Evolutionary conservation across 2,888 invertebrate genomes (phyloP), one percentile per base, ranked within the genome.

Genomic region (Spodoptera exigua): DNA sequence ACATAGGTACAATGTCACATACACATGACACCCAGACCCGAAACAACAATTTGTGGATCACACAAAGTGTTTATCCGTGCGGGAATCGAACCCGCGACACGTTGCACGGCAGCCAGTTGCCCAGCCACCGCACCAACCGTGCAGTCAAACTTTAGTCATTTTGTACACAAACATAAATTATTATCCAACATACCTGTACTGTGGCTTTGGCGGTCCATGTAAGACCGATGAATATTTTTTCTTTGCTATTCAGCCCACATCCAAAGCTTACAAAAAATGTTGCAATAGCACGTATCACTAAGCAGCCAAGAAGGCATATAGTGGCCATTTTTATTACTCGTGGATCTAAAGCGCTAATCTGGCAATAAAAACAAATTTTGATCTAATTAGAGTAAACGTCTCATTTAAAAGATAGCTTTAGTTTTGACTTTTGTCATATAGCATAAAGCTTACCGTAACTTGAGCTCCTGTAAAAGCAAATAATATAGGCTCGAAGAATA

Each of bases 121-220:
- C n/a, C n/a, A n/a, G n/a, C n/a, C n/a, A n/a, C n/a, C n/a, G n/a
- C n/a, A n/a, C n/a, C n/a, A n/a, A n/a, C n/a, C n/a, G n/a, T n/a
- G n/a, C n/a, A n/a, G n/a, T n/a, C n/a, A n/a, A n/a, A n/a, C n/a
- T 9, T 9, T 27, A 1, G 9, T 27, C 5, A 27, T 27, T 27
- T 9, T 27, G 9, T 27, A 21, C 21, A 21, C 21, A 27, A 27
- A 9, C 9, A 7, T 9, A 27, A 1, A 27, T 7, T 27, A 27
- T 5, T 4, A 5, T 4, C 0, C 10, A 11, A n/a, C 18, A 78
- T 90, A 96, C 97, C 95, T 97, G 98, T 1, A 98, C 98, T 12
- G 98, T 98, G 14, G 98, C 98, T 90, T 98, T 98, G 0, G 98
- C 97, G 92, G 98, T 95, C 96, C 97, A 98, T 0, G 98, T 96